Base-by-base conservation (phyloP, 2,113 vertebrate species). In the Hepsetus odoe region DNA sequence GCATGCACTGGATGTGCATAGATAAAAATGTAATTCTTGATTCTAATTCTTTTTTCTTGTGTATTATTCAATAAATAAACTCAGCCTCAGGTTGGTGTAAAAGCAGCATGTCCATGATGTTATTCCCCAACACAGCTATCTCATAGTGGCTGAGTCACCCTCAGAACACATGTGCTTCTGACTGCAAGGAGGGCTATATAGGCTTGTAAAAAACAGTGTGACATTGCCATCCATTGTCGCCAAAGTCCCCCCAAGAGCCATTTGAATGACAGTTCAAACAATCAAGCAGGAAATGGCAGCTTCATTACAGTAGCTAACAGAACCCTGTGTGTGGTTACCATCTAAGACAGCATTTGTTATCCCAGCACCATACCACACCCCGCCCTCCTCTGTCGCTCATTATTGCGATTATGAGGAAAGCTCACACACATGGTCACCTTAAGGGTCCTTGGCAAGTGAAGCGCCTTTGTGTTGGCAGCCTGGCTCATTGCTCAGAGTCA, bases 231-330 rank as follows among this genome's bases (percentile, higher is more conserved):
- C 61, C n/a, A 35, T 69, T 59, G 68, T 46, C 14, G 8, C 4
- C 4, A 35, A 70, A 70, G 53, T 77, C 55, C 66, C 42, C 66
- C 32, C 16, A 22, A 71, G 42, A 71, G 56, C 68, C 68, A 72
- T 72, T 46, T 79, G 38, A 72, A 22, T 79, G 68, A 72, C 77
- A 79, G 72, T 72, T 71, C 33, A 40, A 78, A 56, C 42, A 59
- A 55, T 33, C n/a, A n/a, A 65, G 70, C 67, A 86, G 87, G 83
- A 88, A 87, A 80, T 83, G 88, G 86, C 82, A 78, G 87, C 68
- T 87, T 70, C 83, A 70, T 51, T 22, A 77, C 74, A 71, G 78
- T 55, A 76, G 84, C 72, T 85, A 83, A 85, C 86, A 85, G 72
- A 72, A 72, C 46, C 24, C 9, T 6, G 9, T 70, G 68, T 84